Percentiles rank a stretch among this genome's conserved stretches.
Conservation (phyloP, 2,797 vertebrate genomes). For the Sebastes cheni region DNA sequence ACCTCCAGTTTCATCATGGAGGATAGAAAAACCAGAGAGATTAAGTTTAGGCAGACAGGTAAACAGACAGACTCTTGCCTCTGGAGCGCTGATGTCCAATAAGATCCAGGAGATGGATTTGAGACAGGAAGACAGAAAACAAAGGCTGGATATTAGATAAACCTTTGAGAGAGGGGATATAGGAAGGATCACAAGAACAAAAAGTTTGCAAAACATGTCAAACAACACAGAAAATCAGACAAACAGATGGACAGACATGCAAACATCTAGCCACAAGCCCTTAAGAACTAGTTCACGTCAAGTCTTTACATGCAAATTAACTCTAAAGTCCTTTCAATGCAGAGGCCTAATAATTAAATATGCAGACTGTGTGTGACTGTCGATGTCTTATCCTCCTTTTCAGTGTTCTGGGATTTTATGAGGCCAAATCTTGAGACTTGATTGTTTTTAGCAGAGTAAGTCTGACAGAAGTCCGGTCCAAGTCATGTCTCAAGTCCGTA, state of each 20-base stretch:
- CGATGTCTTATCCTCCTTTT: no score
- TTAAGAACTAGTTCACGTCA: background rate
- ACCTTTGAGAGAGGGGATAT: background rate
- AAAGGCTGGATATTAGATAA: background rate
- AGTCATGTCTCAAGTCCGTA: no score
- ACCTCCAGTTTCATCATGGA: background rate
- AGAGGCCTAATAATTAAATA: background rate
- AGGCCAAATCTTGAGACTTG: background rate
- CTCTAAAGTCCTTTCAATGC: background rate
- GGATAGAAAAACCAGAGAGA: background rate
- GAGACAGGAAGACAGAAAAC: background rate
- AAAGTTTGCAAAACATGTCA: background rate
- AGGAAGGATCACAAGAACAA: background rate
- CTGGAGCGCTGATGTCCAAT: background rate
- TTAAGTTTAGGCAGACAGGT: background rate
- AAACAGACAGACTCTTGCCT: background rate
- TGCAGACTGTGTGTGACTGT: background rate
- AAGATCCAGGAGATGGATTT: background rate
- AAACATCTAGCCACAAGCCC: background rate
- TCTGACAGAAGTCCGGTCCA: no score
- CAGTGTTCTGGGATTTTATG: background rate
- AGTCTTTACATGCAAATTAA: background rate
- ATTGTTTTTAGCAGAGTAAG: no score
- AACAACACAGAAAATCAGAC: background rate
- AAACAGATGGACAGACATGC: no score